phyloP scores from a whole-genome alignment of 1,140 invertebrate species.

The Heliconius congener region DNA sequence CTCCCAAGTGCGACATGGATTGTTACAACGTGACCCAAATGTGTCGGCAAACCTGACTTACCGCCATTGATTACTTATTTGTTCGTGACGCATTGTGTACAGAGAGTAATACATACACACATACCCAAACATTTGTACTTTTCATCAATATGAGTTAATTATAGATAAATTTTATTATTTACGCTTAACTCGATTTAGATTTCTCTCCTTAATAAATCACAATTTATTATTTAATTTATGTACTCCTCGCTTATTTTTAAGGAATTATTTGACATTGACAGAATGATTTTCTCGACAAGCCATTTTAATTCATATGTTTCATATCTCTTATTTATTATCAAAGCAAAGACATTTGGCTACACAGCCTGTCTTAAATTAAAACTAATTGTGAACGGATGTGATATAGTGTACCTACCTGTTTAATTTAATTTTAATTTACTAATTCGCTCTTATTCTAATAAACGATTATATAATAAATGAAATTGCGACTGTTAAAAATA shows the following conservation, averaged over 20 bases:
- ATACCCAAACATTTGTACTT: not conserved
- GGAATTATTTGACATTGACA: too few species aligned
- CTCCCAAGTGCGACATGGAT: conserved; percentile 24
- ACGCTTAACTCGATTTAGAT: not conserved
- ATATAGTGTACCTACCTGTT: too few species aligned
- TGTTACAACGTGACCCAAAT: conserved; percentile 27
- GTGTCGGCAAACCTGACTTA: conserved; percentile 23
- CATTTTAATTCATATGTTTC: not conserved
- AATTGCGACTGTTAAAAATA: too few species aligned
- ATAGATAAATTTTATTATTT: not conserved
- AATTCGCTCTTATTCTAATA: too few species aligned
- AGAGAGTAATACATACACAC: not conserved
- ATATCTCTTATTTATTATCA: not conserved
- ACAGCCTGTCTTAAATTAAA: not conserved
- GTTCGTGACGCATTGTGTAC: conserved; percentile 22
- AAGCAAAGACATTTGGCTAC: not conserved
- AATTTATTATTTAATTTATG: too few species aligned
- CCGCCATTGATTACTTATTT: conserved; percentile 39
- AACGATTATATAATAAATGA: too few species aligned
- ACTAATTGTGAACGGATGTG: not conserved
- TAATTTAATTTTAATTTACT: too few species aligned
- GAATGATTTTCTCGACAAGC: not conserved
- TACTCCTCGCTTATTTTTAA: too few species aligned
- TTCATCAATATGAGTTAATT: not conserved
- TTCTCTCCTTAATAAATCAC: too few species aligned